Conservation (phyloP, 2,888 invertebrate species). For the Dicyrtoma fusca region DNA sequence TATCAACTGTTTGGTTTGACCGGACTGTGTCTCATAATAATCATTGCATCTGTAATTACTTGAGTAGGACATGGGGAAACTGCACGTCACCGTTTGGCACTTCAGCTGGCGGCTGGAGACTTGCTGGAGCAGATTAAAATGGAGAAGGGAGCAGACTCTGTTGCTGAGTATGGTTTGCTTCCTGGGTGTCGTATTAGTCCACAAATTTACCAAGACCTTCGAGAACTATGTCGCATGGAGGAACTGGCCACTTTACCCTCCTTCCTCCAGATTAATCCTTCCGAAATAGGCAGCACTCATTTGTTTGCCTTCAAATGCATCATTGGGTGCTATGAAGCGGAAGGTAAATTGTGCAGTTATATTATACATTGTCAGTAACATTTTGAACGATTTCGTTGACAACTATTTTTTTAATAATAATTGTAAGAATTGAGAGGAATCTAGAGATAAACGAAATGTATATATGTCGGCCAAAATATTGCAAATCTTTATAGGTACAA, state of each 20-base stretch:
- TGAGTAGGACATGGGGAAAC: slow-evolving; percentile 45
- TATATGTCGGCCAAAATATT: no score
- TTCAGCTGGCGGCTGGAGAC: slow-evolving; percentile 45
- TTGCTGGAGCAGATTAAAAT: slow-evolving; percentile 37
- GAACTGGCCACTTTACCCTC: background rate
- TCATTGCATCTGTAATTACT: background rate
- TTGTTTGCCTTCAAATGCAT: slow-evolving; percentile 30
- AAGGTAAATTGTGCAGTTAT: slow-evolving; percentile 25
- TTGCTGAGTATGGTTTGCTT: slow-evolving; percentile 30
- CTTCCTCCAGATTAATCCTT: background rate
- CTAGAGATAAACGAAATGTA: background rate
- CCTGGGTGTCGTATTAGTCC: slow-evolving; percentile 42
- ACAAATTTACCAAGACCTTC: slow-evolving; percentile 37
- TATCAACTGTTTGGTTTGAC: background rate
- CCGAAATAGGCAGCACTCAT: background rate
- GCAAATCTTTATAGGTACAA: slow-evolving; percentile 39
- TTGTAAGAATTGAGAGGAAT: background rate
- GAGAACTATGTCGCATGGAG: slow-evolving; percentile 14
- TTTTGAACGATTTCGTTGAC: no score
- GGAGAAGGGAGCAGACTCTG: background rate
- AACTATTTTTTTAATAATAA: no score
- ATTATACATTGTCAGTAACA: no score
- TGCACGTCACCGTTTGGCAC: slow-evolving; percentile 26
- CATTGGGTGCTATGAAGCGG: slow-evolving; percentile 31
- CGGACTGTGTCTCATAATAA: background rate